Base-by-base conservation (phyloP, 1,140 invertebrate species). In the Drosophila ogumai region DNA sequence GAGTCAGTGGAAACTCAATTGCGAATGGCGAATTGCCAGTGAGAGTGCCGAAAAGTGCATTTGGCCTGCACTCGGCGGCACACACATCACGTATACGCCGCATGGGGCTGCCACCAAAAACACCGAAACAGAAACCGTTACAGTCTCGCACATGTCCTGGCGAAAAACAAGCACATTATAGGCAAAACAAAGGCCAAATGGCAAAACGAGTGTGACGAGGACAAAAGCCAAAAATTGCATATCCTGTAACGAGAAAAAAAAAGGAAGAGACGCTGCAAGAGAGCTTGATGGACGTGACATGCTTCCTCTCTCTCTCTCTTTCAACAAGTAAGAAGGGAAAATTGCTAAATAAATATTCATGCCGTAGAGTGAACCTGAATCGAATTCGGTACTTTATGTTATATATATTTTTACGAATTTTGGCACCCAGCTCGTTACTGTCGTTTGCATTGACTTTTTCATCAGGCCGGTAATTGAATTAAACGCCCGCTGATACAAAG, bases 261-360 rank as follows among this genome's bases (percentile, higher is more conserved):
- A 32, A 32, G 31, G 25, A 15, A 56, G 41, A 56, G 22, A 43
- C 31, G 15, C 46, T 28, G 46, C 15, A 9, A 28, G 50, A 55
- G 31, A 36, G 38, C 40, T 31, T 57, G 69, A 61, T 55, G 71
- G 75, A 78, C 75, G 54, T 69, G 74, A 78, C 75, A 60, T 75
- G 56, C 61, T 15, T 17, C 56, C 28, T 0, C n/a, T 40, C 32
- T 9, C 22, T 17, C 31, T 5, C 31, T 49, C n/a, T 50, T 9
- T 49, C 25, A 52, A 40, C 43, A 61, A 47, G 49, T 34, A 49
- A 46, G 77, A 61, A 57, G 25, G 36, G 58, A 47, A 64, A 79
- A 86, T 66, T 78, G 75, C 69, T 72, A 68, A 75, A 87, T 82
- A 86, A 82, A 86, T 87, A 87, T 82, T 75, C 75, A 43, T 57